These are phyloP conservation scores for Tokudaia muenninki DNA, from an alignment of 2,797 vertebrate species.

Conservation along the genomic window DNA sequence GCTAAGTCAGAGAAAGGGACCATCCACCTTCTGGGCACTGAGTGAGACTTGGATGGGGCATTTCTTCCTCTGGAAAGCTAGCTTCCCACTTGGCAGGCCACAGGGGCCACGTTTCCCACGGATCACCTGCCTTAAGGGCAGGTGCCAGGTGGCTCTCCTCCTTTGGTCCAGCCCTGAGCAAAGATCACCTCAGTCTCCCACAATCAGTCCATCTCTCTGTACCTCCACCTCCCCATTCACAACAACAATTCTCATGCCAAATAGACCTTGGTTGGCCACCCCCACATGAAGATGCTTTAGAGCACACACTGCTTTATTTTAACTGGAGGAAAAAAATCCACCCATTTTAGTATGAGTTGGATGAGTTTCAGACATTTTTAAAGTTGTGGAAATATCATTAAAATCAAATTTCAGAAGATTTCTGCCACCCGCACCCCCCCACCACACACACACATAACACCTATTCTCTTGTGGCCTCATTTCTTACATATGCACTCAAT, in stretches of 20 bases:
- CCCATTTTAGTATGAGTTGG: background rate
- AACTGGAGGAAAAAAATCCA: background rate
- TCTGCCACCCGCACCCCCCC: background rate
- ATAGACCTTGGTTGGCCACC: background rate
- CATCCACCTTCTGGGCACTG: background rate
- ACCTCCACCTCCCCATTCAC: background rate
- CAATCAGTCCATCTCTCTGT: background rate
- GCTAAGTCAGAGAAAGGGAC: background rate
- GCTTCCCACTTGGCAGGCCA: too few species aligned
- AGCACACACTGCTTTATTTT: background rate
- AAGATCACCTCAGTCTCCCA: background rate
- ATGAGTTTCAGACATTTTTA: background rate
- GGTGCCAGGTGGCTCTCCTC: background rate
- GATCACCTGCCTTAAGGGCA: background rate
- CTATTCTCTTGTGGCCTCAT: background rate
- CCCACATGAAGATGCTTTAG: background rate
- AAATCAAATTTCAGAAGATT: slow-evolving; percentile 1
- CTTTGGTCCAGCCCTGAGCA: background rate
- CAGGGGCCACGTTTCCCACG: background rate
- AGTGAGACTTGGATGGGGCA: background rate
- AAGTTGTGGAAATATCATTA: background rate
- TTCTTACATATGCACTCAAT: background rate
- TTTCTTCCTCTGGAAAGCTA: background rate
- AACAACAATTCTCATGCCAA: background rate
- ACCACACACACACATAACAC: too few species aligned